A percentile compares a stretch with the other conserved stretches of the same genome.
Conservation (phyloP, 2,797 vertebrate genomes). For the Silurus aristotelis region DNA sequence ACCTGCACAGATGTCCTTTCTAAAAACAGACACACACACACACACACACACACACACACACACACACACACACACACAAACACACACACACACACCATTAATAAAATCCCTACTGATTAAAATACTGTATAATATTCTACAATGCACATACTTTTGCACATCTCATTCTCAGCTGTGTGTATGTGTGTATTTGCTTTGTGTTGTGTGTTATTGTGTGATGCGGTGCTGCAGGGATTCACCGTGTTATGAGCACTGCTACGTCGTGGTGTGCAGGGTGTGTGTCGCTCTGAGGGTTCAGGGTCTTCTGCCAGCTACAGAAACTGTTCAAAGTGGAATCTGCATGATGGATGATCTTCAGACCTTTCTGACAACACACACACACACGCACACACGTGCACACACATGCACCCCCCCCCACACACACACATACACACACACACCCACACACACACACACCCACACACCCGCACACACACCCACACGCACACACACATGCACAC, state of each 20-base stretch:
- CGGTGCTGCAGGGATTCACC: constrained; percentile 61
- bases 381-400: too few species aligned
- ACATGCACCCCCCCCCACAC: too few species aligned
- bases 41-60: constrained; percentile 39
- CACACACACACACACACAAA: constrained; percentile 41
- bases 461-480: too few species aligned
- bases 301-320: constrained; percentile 98
- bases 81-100: constrained; percentile 29
- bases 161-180: too few species aligned
- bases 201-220: too few species aligned
- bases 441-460: neutral
- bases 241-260: constrained; percentile 89
- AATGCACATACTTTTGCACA: too few species aligned
- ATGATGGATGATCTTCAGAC: constrained; percentile 91
- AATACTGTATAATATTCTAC: too few species aligned
- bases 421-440: too few species aligned
- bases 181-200: too few species aligned
- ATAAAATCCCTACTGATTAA: neutral
- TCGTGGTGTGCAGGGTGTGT: constrained; percentile 93
- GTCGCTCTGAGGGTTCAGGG: constrained; percentile 91
- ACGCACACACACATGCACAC: too few species aligned
- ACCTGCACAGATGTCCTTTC: constrained; percentile 95
- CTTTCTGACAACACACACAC: constrained; percentile 78
- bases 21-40: constrained; percentile 58
- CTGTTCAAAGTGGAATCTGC: constrained; percentile 92